phyloP scores from a whole-genome alignment of 2,888 invertebrate genomes.

The Ctenicera cuprea region DNA sequence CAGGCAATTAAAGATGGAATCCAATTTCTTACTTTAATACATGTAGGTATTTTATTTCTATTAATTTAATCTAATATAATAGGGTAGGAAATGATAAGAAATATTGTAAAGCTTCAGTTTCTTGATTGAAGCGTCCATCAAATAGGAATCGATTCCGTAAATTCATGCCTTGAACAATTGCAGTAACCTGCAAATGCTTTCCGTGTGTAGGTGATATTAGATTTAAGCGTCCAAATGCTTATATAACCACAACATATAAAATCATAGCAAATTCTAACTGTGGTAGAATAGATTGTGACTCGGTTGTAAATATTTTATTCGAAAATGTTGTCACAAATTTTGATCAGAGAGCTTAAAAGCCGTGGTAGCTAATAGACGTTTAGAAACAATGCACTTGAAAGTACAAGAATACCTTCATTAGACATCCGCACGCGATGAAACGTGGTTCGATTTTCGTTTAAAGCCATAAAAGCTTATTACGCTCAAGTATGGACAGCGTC shows the following conservation, averaged over 20 bases:
- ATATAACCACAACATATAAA: slow-evolving; percentile 47
- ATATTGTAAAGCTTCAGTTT: too few relatives aligned
- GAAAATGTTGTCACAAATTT: slow-evolving; percentile 17
- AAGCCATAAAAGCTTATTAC: slow-evolving; percentile 35
- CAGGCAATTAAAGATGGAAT: too few relatives aligned
- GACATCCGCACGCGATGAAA: slow-evolving; percentile 37
- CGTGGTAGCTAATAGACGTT: background rate
- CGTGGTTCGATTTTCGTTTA: slow-evolving; percentile 39
- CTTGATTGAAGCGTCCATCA: too few relatives aligned
- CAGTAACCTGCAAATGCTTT: slow-evolving; percentile 39
- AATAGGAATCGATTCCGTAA: slow-evolving; percentile 8
- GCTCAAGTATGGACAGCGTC: slow-evolving; percentile 29
- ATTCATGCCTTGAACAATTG: slow-evolving; percentile 15
- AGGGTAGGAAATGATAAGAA: too few relatives aligned
- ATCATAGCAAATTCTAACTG: slow-evolving; percentile 45
- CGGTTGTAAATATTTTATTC: slow-evolving; percentile 11
- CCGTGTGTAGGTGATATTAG: slow-evolving; percentile 51
- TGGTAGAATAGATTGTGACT: slow-evolving; percentile 12
- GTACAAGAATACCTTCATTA: slow-evolving; percentile 38
- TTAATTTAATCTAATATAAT: too few relatives aligned
- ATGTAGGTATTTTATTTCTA: too few relatives aligned
- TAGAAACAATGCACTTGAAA: slow-evolving; percentile 30
- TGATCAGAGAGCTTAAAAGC: slow-evolving; percentile 22
- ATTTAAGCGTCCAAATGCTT: slow-evolving; percentile 47
- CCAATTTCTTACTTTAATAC: too few relatives aligned